A percentile compares a stretch with the other conserved stretches of the same genome.
Conservation (phyloP, 35 echinoderm and acorn worm species). For the Eucidaris tribuloides region DNA sequence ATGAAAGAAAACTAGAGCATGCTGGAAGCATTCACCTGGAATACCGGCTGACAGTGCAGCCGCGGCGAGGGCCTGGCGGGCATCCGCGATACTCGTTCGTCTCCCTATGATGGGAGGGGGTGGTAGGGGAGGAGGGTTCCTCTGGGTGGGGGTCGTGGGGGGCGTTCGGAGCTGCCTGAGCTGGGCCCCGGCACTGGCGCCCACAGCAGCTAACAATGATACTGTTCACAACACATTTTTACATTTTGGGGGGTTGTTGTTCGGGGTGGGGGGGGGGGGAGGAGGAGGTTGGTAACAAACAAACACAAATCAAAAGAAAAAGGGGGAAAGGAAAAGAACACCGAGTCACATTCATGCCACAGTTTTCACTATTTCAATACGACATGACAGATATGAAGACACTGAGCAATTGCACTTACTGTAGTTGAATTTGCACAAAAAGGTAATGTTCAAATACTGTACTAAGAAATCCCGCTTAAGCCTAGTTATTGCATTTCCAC, state of each 20-base stretch:
- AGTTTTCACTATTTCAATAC: no score
- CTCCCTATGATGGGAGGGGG: constrained; percentile 5
- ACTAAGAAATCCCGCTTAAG: no score
- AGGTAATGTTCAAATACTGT: no score
- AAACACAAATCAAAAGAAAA: constrained; percentile 12
- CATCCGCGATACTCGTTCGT: background rate
- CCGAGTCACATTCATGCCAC: constrained; percentile 29
- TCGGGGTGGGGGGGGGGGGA: background rate
- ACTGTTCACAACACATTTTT: no score
- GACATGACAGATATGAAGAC: no score
- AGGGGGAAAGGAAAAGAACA: constrained; percentile 1
- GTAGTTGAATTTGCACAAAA: no score
- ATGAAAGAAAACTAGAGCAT: no score
- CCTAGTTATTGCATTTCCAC: no score
- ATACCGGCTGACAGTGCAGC: constrained; percentile 4
- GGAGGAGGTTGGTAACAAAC: background rate
- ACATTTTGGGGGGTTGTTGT: background rate
- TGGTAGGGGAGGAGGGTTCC: background rate
- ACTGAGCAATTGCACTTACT: no score
- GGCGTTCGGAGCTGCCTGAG: background rate
- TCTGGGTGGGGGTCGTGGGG: background rate
- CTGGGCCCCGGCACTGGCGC: constrained; percentile 6
- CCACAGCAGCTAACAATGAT: background rate
- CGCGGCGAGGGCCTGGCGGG: background rate
- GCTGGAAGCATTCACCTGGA: constrained; percentile 21